These are phyloP conservation scores for human (Homo sapiens) DNA, from an alignment of 2,113 vertebrate species.

Conservation along the genomic window DNA sequence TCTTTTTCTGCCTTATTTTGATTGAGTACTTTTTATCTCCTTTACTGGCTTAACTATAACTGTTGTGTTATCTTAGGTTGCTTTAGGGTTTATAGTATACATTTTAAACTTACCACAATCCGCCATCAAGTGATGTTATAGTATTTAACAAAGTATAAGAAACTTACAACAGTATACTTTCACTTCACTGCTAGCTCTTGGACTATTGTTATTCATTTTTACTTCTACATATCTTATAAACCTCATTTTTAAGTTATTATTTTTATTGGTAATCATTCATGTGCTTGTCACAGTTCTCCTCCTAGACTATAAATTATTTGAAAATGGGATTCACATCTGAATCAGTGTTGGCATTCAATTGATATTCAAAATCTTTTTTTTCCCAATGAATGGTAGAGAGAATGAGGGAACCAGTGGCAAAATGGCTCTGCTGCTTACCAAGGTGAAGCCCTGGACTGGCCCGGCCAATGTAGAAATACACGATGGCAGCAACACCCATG, in stretches of 20 bases:
- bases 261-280: slow-evolving; percentile 28
- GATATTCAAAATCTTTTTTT: background rate
- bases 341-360: background rate
- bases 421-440: slow-evolving; percentile 83
- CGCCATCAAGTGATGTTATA: background rate
- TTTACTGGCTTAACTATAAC: background rate
- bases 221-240: background rate
- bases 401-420: background rate
- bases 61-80: background rate
- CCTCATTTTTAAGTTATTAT: background rate
- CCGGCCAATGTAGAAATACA: slow-evolving; percentile 95
- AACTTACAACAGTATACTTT: background rate
- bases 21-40: background rate
- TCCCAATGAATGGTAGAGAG: background rate
- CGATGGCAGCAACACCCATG: slow-evolving; percentile 87
- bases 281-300: background rate
- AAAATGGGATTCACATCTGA: slow-evolving; percentile 25
- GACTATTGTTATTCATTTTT: background rate
- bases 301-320: background rate
- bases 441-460: slow-evolving; percentile 92
- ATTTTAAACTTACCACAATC: slow-evolving; percentile 2
- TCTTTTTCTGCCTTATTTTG: background rate
- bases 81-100: background rate
- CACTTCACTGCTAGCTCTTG: background rate
- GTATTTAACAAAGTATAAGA: background rate